These are phyloP conservation scores for Anneissia japonica DNA, from an alignment of 35 echinoderm and acorn worm species.

Conservation along the genomic window DNA sequence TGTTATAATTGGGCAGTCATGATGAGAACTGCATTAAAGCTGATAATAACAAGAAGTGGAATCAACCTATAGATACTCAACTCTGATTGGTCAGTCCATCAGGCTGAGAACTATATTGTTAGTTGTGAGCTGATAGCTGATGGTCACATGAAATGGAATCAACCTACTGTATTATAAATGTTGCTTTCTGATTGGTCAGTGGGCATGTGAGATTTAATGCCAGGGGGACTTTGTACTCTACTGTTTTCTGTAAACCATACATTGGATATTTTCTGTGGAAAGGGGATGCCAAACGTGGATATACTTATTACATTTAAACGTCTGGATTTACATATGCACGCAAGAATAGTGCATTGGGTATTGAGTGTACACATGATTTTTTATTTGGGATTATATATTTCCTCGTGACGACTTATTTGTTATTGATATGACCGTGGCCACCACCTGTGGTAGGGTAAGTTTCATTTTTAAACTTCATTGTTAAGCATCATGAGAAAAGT, in stretches of 20 bases:
- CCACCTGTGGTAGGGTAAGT: neutral
- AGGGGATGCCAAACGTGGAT: neutral
- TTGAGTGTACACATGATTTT: neutral
- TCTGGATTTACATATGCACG: neutral
- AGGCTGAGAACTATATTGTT: neutral
- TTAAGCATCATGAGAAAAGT: neutral
- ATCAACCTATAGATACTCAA: too few relatives aligned
- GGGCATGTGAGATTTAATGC: neutral
- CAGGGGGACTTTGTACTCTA: neutral
- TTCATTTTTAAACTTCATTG: neutral
- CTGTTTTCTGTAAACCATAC: too few relatives aligned
- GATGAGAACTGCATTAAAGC: too few relatives aligned
- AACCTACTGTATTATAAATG: neutral
- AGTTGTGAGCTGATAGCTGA: neutral
- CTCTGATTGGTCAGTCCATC: neutral
- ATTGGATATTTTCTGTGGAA: neutral
- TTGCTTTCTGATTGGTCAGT: neutral
- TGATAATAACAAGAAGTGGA: too few relatives aligned
- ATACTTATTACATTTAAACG: neutral
- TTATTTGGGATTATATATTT: neutral
- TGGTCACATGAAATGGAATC: neutral
- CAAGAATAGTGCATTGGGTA: neutral
- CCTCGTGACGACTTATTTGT: too few relatives aligned
- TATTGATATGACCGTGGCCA: neutral
- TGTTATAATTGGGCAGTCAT: neutral